phyloP scores from a whole-genome alignment of 2,888 invertebrate species.

The Cantharis lateralis region DNA sequence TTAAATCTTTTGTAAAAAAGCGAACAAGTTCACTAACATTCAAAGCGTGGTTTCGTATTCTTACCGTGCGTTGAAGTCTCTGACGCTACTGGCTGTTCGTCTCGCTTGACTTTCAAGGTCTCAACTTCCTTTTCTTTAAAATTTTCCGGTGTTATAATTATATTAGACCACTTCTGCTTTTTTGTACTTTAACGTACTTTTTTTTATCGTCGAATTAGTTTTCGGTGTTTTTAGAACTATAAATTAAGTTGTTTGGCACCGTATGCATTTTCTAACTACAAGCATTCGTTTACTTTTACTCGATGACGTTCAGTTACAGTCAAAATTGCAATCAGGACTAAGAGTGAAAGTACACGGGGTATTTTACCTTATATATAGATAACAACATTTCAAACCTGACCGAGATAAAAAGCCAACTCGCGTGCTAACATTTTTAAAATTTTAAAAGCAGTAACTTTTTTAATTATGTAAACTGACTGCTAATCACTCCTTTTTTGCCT shows the following conservation, averaged over 20 bases:
- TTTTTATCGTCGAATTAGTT: neutral
- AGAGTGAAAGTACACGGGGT: neutral
- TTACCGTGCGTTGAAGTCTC: conserved; percentile 2
- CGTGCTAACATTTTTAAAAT: neutral
- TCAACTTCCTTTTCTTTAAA: neutral
- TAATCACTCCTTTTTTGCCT: neutral
- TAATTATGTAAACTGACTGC: neutral
- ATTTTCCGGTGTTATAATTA: neutral
- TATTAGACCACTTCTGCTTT: neutral
- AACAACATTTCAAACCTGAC: neutral
- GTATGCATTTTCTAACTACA: neutral
- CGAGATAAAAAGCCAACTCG: neutral
- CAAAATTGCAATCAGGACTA: neutral
- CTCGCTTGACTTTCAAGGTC: conserved; percentile 4
- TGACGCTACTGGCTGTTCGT: neutral
- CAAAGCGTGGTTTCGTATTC: neutral
- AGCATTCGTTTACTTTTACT: neutral
- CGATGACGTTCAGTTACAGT: neutral
- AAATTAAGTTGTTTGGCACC: neutral
- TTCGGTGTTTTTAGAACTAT: neutral
- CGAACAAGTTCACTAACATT: conserved; percentile 1
- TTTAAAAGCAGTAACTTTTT: neutral
- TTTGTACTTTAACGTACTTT: neutral
- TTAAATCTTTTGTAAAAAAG: neutral
- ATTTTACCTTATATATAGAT: neutral